A percentile compares a stretch with the other conserved stretches of the same genome.
phyloP scores from a whole-genome alignment of 2,113 vertebrate species.

The Atherinomorus stipes region DNA sequence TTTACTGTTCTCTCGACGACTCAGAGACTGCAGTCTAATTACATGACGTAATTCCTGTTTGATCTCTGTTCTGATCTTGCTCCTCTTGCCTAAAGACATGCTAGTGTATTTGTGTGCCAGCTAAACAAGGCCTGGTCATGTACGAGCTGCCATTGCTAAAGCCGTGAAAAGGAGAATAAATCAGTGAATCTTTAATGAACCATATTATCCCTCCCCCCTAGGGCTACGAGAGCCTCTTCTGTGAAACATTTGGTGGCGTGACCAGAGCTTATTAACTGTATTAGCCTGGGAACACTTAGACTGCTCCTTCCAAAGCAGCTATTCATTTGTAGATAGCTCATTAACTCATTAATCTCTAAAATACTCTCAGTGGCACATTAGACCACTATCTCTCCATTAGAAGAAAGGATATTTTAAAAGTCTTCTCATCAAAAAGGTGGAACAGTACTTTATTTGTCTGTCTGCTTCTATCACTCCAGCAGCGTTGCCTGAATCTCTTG shows the following conservation, averaged over 20 bases:
- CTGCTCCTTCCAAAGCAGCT: constrained; percentile 51
- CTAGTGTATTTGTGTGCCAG: constrained; percentile 38
- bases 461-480: constrained; percentile 16
- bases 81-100: constrained; percentile 57
- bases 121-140: constrained; percentile 58
- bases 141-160: constrained; percentile 46
- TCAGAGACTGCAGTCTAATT: constrained; percentile 42
- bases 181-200: constrained; percentile 67
- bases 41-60: constrained; percentile 57
- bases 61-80: constrained; percentile 48
- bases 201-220: constrained; percentile 55
- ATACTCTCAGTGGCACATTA: constrained; percentile 48
- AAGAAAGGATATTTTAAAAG: constrained; percentile 24
- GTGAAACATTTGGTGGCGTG: constrained; percentile 64
- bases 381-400: constrained; percentile 47
- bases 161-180: constrained; percentile 60
- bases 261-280: constrained; percentile 63
- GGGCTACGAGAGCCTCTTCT: constrained; percentile 53
- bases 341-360: constrained; percentile 60
- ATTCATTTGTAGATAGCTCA: constrained; percentile 64
- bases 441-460: constrained; percentile 37
- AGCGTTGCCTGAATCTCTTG: constrained; percentile 9
- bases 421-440: constrained; percentile 35
- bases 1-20: constrained; percentile 10
- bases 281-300: constrained; percentile 55